These are phyloP conservation scores for Sorex maritimensis DNA, from an alignment of 2,797 vertebrate genomes.

Conservation along the genomic window DNA sequence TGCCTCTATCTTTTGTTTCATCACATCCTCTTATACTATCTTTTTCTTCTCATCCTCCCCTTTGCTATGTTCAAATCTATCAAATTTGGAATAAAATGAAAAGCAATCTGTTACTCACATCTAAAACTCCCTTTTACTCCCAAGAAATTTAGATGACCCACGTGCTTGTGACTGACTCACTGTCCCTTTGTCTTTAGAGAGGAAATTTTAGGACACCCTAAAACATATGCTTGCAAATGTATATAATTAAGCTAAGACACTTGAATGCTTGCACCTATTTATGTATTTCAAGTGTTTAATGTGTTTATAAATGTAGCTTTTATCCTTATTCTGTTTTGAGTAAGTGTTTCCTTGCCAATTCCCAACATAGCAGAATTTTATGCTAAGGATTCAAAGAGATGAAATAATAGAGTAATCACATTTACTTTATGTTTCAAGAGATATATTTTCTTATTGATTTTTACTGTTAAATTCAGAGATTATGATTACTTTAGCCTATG, in stretches of 20 bases:
- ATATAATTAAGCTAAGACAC: neutral
- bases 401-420: neutral
- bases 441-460: neutral
- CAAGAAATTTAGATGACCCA: neutral
- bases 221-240: neutral
- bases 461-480: neutral
- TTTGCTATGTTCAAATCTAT: neutral
- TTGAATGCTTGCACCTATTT: neutral
- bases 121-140: neutral
- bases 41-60: neutral
- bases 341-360: neutral
- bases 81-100: no score
- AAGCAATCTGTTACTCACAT: neutral
- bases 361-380: neutral
- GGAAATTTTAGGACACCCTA: neutral
- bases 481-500: neutral
- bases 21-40: accelerated
- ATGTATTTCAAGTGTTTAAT: neutral
- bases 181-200: neutral
- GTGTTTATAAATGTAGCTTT: neutral
- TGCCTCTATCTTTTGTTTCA: neutral
- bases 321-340: neutral
- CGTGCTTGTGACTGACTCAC: neutral
- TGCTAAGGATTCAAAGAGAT: neutral
- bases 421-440: constrained; percentile 11